Percentiles rank a stretch among this genome's conserved stretches.
phyloP scores from a whole-genome alignment of 2,113 vertebrate species.

The cat (Felis catus) region DNA sequence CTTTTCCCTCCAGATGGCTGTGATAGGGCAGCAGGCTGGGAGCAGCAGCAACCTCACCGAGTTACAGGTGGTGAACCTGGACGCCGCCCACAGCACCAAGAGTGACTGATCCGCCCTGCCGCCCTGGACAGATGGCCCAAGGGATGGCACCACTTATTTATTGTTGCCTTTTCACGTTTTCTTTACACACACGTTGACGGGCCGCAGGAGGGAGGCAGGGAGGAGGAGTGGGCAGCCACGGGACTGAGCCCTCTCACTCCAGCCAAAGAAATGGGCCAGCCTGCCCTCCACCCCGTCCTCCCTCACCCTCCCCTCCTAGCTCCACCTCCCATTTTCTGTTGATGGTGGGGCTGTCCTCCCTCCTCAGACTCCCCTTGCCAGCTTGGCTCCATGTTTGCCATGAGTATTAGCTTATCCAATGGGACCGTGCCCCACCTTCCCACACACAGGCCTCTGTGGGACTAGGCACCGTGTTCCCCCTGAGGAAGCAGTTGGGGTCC shows the following conservation, averaged over 20 bases:
- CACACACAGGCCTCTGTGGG: slow-evolving; percentile 68
- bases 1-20: slow-evolving; percentile 91
- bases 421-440: slow-evolving; percentile 69
- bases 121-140: slow-evolving; percentile 73
- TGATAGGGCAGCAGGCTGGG: slow-evolving; percentile 97
- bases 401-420: slow-evolving; percentile 71
- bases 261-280: slow-evolving; percentile 87
- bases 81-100: slow-evolving; percentile 92
- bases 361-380: slow-evolving; percentile 61
- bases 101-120: slow-evolving; percentile 89
- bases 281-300: slow-evolving; percentile 66
- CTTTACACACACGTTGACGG: slow-evolving; percentile 82
- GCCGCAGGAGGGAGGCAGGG: slow-evolving; percentile 73
- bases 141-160: slow-evolving; percentile 95
- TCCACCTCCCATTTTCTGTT: slow-evolving; percentile 60
- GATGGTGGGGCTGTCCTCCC: slow-evolving; percentile 68
- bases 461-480: slow-evolving; percentile 52
- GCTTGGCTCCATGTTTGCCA: slow-evolving; percentile 76
- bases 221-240: slow-evolving; percentile 80
- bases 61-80: slow-evolving; percentile 97
- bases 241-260: slow-evolving; percentile 86
- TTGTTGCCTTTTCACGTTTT: slow-evolving; percentile 96
- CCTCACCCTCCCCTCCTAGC: slow-evolving; percentile 28
- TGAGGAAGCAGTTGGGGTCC: slow-evolving; percentile 50
- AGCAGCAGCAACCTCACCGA: slow-evolving; percentile 97